Evolutionary conservation across 2,888 invertebrate species (phyloP).

Genomic region (Zelleria hepariella): DNA sequence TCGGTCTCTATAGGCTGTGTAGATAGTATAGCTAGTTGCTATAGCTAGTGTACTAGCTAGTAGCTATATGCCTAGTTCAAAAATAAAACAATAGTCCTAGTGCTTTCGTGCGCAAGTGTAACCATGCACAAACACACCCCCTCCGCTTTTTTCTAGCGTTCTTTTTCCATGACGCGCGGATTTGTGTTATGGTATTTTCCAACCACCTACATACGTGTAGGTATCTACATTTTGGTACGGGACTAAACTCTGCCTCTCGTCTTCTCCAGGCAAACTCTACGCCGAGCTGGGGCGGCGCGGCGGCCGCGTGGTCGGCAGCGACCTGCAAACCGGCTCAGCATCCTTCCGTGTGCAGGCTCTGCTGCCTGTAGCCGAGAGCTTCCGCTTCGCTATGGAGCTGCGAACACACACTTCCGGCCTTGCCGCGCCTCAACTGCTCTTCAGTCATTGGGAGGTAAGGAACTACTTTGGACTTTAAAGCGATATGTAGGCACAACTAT

Average conservation of each 20-base stretch:
- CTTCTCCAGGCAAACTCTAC: conserved; percentile 84
- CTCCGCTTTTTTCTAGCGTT: too few species aligned
- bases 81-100: too few species aligned
- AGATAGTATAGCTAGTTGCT: too few species aligned
- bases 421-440: conserved; percentile 94
- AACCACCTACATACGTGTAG: too few species aligned
- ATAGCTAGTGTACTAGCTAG: too few species aligned
- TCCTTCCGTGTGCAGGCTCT: conserved; percentile 91
- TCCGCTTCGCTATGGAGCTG: conserved; percentile 94
- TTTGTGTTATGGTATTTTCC: too few species aligned
- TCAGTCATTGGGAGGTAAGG: conserved; percentile 97
- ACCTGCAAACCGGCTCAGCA: conserved; percentile 91
- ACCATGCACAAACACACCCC: too few species aligned
- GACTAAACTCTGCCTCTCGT: neutral
- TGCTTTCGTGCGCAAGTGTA: too few species aligned
- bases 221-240: too few species aligned
- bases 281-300: conserved; percentile 89
- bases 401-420: conserved; percentile 96
- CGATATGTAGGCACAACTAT: neutral
- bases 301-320: conserved; percentile 90
- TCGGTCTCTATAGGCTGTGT: too few species aligned
- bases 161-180: too few species aligned
- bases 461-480: neutral
- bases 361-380: conserved; percentile 97
- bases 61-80: too few species aligned